Evolutionary conservation across 2,888 invertebrate genomes (phyloP).

Genomic region (Dryobotodes eremita): DNA sequence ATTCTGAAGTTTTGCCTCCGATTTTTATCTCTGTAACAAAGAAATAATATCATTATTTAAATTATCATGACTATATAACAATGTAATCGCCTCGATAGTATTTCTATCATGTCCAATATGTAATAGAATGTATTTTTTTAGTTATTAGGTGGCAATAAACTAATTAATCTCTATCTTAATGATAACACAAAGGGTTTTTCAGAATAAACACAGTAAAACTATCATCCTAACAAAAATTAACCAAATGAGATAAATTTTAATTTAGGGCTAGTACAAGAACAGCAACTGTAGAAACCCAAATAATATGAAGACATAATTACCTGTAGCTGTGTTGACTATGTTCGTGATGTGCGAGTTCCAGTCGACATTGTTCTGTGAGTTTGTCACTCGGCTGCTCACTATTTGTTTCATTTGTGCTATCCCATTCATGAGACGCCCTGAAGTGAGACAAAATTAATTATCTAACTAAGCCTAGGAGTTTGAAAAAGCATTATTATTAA

Average conservation of each 20-base stretch:
- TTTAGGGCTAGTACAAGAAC: background rate
- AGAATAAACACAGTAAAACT: slow-evolving; percentile 1
- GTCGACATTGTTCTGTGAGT: slow-evolving; percentile 90
- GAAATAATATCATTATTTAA: slow-evolving; percentile 11
- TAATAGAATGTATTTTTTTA: background rate
- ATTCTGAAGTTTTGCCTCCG: slow-evolving; percentile 97
- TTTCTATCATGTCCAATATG: background rate
- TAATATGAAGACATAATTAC: slow-evolving; percentile 81
- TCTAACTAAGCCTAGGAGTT: background rate
- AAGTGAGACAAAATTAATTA: slow-evolving; percentile 61
- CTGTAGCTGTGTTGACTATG: slow-evolving; percentile 93
- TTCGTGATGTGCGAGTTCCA: slow-evolving; percentile 93
- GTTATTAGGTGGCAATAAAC: background rate
- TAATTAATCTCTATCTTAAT: background rate
- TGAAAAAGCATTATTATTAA: background rate
- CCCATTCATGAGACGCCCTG: slow-evolving; percentile 95
- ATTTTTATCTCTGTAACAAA: slow-evolving; percentile 94
- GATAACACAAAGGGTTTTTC: background rate
- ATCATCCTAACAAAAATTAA: background rate
- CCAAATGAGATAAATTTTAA: background rate
- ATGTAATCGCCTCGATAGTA: background rate
- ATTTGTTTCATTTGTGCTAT: slow-evolving; percentile 95
- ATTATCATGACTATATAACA: slow-evolving; percentile 8
- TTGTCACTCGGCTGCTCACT: slow-evolving; percentile 92
- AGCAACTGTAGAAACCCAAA: background rate